Conservation (phyloP, 2,888 invertebrate species). For the Himalopsyche tibetana region DNA sequence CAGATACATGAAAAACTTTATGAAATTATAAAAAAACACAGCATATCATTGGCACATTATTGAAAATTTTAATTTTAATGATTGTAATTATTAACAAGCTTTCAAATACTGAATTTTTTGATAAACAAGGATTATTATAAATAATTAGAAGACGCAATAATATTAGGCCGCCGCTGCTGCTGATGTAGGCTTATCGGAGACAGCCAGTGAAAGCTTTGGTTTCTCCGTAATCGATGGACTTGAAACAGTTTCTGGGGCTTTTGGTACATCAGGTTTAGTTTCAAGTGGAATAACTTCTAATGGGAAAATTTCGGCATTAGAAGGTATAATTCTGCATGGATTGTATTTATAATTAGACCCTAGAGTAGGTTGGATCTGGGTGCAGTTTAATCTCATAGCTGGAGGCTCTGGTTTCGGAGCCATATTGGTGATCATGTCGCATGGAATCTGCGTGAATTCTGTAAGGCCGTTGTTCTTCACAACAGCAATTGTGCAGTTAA, state of each 20-base stretch:
- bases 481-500: constrained; percentile 73
- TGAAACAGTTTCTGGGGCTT: not conserved
- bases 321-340: constrained; percentile 44
- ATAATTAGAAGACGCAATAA: not conserved
- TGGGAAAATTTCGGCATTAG: not conserved
- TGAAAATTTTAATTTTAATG: too few relatives aligned
- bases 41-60: too few relatives aligned
- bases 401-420: constrained; percentile 49
- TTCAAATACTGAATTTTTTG: too few relatives aligned
- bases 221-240: not conserved
- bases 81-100: too few relatives aligned
- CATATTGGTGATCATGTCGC: constrained; percentile 73
- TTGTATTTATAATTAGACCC: constrained; percentile 44
- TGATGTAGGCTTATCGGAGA: not conserved
- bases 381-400: constrained; percentile 50
- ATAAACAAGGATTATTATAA: too few relatives aligned
- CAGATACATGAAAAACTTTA: too few relatives aligned
- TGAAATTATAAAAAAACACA: too few relatives aligned
- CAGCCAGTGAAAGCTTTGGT: not conserved
- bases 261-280: not conserved
- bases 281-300: not conserved
- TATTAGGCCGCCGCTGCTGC: not conserved
- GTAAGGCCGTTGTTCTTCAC: constrained; percentile 71
- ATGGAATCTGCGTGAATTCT: constrained; percentile 75
- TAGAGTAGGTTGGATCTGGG: not conserved